phyloP scores from a whole-genome alignment of 2,113 vertebrate species.

The Psilopogon haemacephalus region DNA sequence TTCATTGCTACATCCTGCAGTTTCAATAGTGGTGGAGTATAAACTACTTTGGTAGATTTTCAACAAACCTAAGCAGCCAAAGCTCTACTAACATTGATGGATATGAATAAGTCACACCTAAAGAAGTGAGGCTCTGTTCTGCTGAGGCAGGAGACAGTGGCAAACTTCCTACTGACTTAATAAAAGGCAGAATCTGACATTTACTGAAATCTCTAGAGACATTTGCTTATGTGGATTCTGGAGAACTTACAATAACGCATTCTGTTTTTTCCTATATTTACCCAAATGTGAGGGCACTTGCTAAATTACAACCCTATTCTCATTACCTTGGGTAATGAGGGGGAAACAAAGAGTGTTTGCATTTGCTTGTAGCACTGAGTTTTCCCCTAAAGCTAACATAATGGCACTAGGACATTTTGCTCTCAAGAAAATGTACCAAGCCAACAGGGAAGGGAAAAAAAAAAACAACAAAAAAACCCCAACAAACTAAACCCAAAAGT shows the following conservation, averaged over 20 bases:
- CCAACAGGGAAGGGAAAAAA: slow-evolving; percentile 31
- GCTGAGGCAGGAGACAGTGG: slow-evolving; percentile 32
- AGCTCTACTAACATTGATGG: neutral
- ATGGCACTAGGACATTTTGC: slow-evolving; percentile 35
- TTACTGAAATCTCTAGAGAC: slow-evolving; percentile 1
- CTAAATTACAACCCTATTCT: slow-evolving; percentile 42
- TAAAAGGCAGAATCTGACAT: slow-evolving; percentile 20
- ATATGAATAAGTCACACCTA: neutral
- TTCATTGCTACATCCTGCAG: neutral
- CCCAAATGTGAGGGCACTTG: slow-evolving; percentile 40
- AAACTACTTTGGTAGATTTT: neutral
- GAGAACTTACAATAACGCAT: slow-evolving; percentile 17
- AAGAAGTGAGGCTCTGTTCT: neutral
- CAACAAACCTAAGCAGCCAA: neutral
- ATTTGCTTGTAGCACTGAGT: slow-evolving; percentile 41
- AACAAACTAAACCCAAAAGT: neutral
- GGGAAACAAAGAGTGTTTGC: slow-evolving; percentile 26
- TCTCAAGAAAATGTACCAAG: slow-evolving; percentile 39
- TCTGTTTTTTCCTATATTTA: slow-evolving; percentile 26
- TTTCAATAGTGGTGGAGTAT: neutral
- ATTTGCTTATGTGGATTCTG: neutral
- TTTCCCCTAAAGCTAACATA: slow-evolving; percentile 30
- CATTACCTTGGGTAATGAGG: slow-evolving; percentile 1
- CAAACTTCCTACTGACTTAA: neutral
- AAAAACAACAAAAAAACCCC: neutral